Conservation (phyloP, 2,113 vertebrate genomes). For the Piprites chloris region DNA sequence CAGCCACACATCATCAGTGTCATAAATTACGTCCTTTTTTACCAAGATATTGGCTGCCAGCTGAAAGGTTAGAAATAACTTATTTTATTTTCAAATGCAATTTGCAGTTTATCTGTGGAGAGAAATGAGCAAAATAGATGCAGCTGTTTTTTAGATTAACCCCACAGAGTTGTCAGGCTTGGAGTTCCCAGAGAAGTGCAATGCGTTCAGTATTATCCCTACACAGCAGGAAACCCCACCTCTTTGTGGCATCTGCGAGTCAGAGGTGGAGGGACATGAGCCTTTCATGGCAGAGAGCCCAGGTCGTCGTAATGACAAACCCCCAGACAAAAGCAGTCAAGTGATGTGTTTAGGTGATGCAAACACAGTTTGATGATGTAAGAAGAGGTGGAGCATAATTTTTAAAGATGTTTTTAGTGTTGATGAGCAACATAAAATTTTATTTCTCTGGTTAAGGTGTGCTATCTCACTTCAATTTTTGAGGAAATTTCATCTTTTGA, state of each 20-base stretch:
- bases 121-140: slow-evolving; percentile 73
- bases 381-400: neutral
- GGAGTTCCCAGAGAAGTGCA: slow-evolving; percentile 18
- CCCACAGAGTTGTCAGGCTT: neutral
- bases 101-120: slow-evolving; percentile 69
- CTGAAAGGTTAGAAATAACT: slow-evolving; percentile 68
- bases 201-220: neutral
- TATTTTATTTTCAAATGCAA: slow-evolving; percentile 74
- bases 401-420: neutral
- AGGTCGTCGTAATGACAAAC: neutral
- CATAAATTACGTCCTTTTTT: slow-evolving; percentile 44
- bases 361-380: neutral
- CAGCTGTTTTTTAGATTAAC: slow-evolving; percentile 75
- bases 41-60: slow-evolving; percentile 46
- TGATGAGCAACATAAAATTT: neutral
- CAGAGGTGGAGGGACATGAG: neutral
- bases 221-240: neutral
- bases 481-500: neutral
- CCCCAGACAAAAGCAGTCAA: neutral
- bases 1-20: neutral
- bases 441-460: neutral
- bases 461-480: neutral
- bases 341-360: neutral
- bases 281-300: neutral
- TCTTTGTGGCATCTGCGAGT: neutral